Percentiles rank a stretch among this genome's conserved stretches.
phyloP scores from a whole-genome alignment of 1,140 invertebrate species.

The Leptoteleia sp. region DNA sequence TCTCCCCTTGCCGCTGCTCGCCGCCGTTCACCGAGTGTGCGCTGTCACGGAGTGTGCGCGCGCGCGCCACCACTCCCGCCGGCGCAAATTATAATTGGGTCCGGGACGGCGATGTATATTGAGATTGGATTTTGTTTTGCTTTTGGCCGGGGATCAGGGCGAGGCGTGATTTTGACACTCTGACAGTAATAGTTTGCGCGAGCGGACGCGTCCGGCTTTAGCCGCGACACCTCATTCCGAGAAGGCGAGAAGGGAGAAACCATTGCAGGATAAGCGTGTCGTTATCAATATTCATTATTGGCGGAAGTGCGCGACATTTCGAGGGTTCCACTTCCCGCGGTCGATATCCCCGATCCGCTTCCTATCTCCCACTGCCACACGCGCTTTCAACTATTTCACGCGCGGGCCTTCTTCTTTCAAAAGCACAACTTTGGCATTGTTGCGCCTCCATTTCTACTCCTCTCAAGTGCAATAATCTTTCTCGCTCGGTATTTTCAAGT shows the following conservation, averaged over 20 bases:
- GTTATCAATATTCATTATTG: slow-evolving; percentile 35
- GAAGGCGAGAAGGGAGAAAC: no score
- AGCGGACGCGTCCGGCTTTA: slow-evolving; percentile 8
- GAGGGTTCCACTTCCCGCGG: background rate
- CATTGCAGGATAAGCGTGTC: background rate
- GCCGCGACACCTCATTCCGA: background rate
- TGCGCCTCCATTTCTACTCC: no score
- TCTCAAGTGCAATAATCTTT: no score
- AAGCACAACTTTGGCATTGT: no score
- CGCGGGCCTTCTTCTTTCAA: no score
- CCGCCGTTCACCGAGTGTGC: slow-evolving; percentile 44
- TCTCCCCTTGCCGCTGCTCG: slow-evolving; percentile 67
- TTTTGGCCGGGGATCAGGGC: slow-evolving; percentile 34
- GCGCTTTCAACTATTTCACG: no score
- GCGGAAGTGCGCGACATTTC: background rate
- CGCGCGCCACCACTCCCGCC: no score
- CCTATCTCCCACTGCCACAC: no score
- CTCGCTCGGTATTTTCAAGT: no score
- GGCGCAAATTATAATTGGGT: slow-evolving; percentile 64
- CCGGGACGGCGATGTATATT: slow-evolving; percentile 54
- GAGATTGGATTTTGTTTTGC: slow-evolving; percentile 66
- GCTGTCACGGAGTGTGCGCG: slow-evolving; percentile 25
- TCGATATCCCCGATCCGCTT: no score
- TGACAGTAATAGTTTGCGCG: slow-evolving; percentile 43
- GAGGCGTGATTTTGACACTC: slow-evolving; percentile 47